phyloP scores from a whole-genome alignment of 1,140 invertebrate genomes.

The Globodera ellingtonae region DNA sequence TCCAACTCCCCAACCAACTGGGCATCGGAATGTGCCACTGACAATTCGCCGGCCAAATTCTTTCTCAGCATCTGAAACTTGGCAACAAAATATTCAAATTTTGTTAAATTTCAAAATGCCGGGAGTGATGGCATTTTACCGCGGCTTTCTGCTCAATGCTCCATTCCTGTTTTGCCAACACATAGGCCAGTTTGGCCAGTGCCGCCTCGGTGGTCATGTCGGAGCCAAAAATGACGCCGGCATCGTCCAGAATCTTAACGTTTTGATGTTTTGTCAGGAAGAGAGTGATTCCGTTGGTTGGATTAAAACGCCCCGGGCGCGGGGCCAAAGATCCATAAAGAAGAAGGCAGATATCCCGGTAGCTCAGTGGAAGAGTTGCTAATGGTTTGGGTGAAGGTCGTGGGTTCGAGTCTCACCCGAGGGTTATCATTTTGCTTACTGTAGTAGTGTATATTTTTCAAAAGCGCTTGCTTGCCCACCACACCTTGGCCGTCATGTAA shows the following conservation, averaged over 20 bases:
- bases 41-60: constrained; percentile 77
- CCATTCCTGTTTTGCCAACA: constrained; percentile 82
- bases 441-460: constrained; percentile 3
- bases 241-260: constrained; percentile 68
- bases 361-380: too few species aligned
- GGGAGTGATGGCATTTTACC: constrained; percentile 43
- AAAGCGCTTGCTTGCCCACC: constrained; percentile 65
- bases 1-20: constrained; percentile 69
- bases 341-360: too few species aligned
- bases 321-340: too few species aligned
- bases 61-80: constrained; percentile 75
- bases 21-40: constrained; percentile 59
- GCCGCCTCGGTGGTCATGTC: constrained; percentile 96
- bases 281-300: too few species aligned
- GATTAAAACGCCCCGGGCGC: too few species aligned
- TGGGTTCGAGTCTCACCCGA: too few species aligned
- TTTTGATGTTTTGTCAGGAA: background rate
- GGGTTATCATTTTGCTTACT: too few species aligned
- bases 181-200: constrained; percentile 85
- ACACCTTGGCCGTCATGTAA: constrained; percentile 82
- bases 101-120: constrained; percentile 13
- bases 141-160: constrained; percentile 73
- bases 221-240: constrained; percentile 81
- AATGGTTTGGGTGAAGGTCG: too few species aligned
- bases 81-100: background rate